Base-by-base conservation (phyloP, 53 echinoderm and acorn worm genomes). In the Luidia sarsii region DNA sequence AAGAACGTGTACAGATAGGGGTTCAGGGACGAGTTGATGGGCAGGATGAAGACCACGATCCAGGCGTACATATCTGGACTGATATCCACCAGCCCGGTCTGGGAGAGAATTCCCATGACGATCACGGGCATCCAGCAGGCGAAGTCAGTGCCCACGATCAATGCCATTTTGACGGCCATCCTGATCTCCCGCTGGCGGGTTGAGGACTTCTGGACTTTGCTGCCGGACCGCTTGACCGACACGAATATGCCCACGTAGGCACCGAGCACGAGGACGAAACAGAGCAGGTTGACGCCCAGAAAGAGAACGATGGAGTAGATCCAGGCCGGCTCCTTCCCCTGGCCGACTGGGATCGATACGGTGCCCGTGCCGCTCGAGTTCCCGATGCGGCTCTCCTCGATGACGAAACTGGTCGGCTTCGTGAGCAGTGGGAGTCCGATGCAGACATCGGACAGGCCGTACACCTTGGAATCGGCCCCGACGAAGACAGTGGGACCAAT, bases 391-490 rank as follows among this genome's bases (percentile, higher is more conserved):
- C n/a, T n/a, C n/a, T n/a, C n/a, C n/a, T n/a, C 35, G 13, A 35
- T 35, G 34, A 2, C 63, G 37, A 30, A 63, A 36, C 63, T 63
- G n/a, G 63, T 63, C 20, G 35, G 63, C 19, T 63, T 63, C 2
- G 63, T 80, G 31, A 56, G 63, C 29, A 80, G 50, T 1, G 80
- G 61, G 3, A 60, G 43, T 4, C 61, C 77, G 37, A 86, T 67
- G 41, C 86, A 86, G n/a, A 86, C 86, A 30, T 75, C 79, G 18
- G 86, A 79, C 8, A 79, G 57, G 2, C 66, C 79, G 48, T 86
- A 86, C 23, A 86, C 28, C 15, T 86, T 34, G 11, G 51, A 67
- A 23, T 79, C 55, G 24, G 56, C 54, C 16, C 54, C 64, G 20
- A 38, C 55, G n/a, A 79, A 43, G 7, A 86, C 31, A 23, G 53